These are phyloP conservation scores for Copsychus sechellarum DNA, from an alignment of 2,113 vertebrate species.

Conservation along the genomic window DNA sequence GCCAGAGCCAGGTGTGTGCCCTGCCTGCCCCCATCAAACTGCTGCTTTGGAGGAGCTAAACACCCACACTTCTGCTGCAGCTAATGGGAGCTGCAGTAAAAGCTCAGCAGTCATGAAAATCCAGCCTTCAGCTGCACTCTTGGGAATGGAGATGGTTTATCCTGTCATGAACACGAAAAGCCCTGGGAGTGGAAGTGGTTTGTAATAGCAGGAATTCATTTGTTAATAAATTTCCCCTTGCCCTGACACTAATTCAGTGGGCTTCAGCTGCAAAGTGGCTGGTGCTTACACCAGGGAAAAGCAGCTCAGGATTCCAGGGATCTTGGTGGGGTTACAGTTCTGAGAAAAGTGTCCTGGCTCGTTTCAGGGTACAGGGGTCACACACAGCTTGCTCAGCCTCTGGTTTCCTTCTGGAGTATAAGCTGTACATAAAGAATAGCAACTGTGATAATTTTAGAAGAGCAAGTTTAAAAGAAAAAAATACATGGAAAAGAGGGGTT, in stretches of 20 bases:
- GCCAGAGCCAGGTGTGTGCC: not conserved
- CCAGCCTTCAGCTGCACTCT: not conserved
- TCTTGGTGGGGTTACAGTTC: not conserved
- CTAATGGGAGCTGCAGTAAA: not conserved
- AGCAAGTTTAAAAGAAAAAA: not conserved
- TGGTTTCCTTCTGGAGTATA: not conserved
- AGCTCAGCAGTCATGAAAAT: not conserved
- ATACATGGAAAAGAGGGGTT: not conserved
- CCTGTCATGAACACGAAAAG: not conserved
- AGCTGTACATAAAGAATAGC: not conserved
- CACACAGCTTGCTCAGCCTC: not conserved
- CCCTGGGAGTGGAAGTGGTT: conserved; percentile 7
- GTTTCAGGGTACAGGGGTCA: not conserved
- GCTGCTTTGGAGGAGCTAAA: not conserved
- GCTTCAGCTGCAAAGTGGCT: not conserved
- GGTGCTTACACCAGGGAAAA: not conserved
- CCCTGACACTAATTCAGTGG: not conserved
- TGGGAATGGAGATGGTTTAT: not conserved
- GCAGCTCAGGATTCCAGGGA: not conserved
- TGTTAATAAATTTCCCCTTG: not conserved
- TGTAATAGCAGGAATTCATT: conserved; percentile 8
- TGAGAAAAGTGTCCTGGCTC: not conserved
- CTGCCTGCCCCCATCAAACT: not conserved
- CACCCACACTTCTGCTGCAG: not conserved
- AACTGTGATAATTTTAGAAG: not conserved